Evolutionary conservation across 2,888 invertebrate species (phyloP), one percentile per base, ranked within the genome.

Genomic region (Polyommatus icarus): DNA sequence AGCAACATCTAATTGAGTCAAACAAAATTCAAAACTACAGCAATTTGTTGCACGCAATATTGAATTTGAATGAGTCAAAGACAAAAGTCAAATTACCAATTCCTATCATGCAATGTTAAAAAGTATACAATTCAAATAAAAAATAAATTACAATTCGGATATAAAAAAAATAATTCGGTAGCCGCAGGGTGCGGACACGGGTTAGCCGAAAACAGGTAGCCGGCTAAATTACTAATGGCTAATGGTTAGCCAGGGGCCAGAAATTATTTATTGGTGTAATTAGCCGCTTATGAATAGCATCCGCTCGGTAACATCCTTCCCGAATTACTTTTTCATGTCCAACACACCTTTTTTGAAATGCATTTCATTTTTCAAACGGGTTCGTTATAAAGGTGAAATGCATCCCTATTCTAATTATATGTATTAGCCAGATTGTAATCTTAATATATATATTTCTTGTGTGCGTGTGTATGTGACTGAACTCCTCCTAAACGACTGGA

Each of bases 161-260:
- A 67, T 67, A 67, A 67, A 67, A 40, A 40, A 67, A 67, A 67
- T 59, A 76, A 71, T 76, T 76, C 71, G n/a, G 76, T 15, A 61
- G 46, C 77, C 73, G 18, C 50, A 46, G 73, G 77, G 72, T 24
- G 24, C 77, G 73, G 73, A 73, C 59, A 59, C 72, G 57, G 46
- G 57, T 36, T 40, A 57, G 8, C 77, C 77, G 87, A 91, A 91
- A 87, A 90, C 91, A 89, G 91, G 92, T 92, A 92, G 92, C 91
- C 82, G 83, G 86, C 87, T 88, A 87, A 88, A 92, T 91, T 89
- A 91, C 87, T 88, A 88, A 91, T 90, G 87, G 86, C 81, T 84
- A 73, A 67, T 67, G 67, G 86, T 89, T 89, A 82, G 85, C 88
- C 84, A 82, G 83, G 82, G 83, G 84, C 82, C 81, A 81, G 81